Conservation (phyloP, 1,140 invertebrate genomes). For the Cyclargus thomasi region DNA sequence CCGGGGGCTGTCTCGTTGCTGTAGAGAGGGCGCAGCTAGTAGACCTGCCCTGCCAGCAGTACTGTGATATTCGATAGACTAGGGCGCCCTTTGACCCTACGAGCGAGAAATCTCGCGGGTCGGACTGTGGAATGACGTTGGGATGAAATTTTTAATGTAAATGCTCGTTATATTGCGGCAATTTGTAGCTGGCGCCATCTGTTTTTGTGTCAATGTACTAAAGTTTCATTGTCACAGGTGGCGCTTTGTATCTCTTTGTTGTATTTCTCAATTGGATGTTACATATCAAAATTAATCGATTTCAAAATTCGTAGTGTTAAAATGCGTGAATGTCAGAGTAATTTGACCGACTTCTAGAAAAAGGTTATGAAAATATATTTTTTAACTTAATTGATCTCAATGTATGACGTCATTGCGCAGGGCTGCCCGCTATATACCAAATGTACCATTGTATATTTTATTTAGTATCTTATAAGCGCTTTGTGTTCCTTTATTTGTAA, state of each 20-base stretch:
- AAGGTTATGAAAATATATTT: background rate
- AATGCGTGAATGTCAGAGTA: background rate
- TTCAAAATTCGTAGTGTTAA: background rate
- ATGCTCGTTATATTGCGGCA: background rate
- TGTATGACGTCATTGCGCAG: conserved; percentile 38
- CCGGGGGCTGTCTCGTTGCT: conserved; percentile 56
- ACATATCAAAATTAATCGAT: background rate
- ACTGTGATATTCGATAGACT: conserved; percentile 65
- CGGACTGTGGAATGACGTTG: conserved; percentile 39
- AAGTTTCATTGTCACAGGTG: background rate
- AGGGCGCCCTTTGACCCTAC: conserved; percentile 14
- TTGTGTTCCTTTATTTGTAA: conserved; percentile 65
- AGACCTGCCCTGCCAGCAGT: conserved; percentile 36
- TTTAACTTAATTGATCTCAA: conserved; percentile 51
- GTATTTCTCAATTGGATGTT: background rate
- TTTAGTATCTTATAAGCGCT: conserved; percentile 50
- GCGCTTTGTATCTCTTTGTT: background rate
- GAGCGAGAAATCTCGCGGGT: conserved; percentile 38
- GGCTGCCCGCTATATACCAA: conserved; percentile 55
- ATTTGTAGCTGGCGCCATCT: conserved; percentile 2
- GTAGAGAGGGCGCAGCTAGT: conserved; percentile 59
- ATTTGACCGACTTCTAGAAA: too few species aligned
- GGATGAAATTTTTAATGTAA: background rate
- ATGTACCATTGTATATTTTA: conserved; percentile 63
- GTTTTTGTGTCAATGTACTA: background rate